These are phyloP conservation scores for Lepidostoma basale DNA, from an alignment of 1,140 invertebrate genomes.

Conservation along the genomic window DNA sequence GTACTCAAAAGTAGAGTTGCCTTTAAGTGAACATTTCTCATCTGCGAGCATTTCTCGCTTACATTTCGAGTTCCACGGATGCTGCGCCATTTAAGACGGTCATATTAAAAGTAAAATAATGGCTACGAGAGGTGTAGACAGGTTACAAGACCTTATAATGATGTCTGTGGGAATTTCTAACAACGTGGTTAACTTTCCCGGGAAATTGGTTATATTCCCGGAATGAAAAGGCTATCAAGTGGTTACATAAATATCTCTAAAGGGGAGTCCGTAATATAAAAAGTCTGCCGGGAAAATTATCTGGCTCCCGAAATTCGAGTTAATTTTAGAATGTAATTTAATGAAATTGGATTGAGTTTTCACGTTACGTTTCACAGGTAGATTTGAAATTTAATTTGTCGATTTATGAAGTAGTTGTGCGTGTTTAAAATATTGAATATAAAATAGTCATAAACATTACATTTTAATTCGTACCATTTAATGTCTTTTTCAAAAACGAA, in stretches of 20 bases:
- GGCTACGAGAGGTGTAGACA: slow-evolving; percentile 29
- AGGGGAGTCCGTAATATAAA: slow-evolving; percentile 12
- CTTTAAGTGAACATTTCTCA: slow-evolving; percentile 4
- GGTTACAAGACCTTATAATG: slow-evolving; percentile 35
- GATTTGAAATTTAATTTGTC: too few species aligned
- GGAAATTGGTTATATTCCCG: slow-evolving; percentile 41
- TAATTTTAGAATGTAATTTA: slow-evolving; percentile 1
- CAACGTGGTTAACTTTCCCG: slow-evolving; percentile 7
- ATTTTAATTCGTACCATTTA: too few species aligned
- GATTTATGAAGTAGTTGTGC: too few species aligned
- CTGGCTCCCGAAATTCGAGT: neutral
- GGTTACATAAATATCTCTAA: slow-evolving; percentile 32
- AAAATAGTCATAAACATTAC: too few species aligned
- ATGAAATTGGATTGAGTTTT: neutral
- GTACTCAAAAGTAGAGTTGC: too few species aligned
- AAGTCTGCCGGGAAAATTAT: neutral
- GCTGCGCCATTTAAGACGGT: slow-evolving; percentile 18
- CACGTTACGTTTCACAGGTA: too few species aligned
- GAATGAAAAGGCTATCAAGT: slow-evolving; percentile 40
- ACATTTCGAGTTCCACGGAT: slow-evolving; percentile 6
- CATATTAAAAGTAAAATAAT: slow-evolving; percentile 38
- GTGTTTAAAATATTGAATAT: too few species aligned
- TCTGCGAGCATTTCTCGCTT: slow-evolving; percentile 5
- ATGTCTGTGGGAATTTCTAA: slow-evolving; percentile 32
- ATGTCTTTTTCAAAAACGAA: too few species aligned